Evolutionary conservation across 2,888 invertebrate species (phyloP).

Genomic region (Geotrupes spiniger): DNA sequence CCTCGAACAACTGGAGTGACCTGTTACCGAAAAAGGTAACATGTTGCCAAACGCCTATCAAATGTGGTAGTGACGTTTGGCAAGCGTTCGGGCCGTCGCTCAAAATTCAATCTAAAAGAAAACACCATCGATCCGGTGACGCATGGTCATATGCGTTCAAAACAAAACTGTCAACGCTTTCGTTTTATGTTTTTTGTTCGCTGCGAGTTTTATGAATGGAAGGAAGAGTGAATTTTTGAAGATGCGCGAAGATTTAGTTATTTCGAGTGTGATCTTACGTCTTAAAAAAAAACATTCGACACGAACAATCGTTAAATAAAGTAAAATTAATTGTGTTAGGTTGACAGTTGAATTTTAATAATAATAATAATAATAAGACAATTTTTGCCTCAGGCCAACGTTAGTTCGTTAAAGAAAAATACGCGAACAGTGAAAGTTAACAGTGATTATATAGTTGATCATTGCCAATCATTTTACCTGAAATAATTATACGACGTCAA

Average conservation of each 20-base stretch:
- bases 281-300: conserved; percentile 39
- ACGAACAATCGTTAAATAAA: conserved; percentile 25
- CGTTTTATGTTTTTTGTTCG: conserved; percentile 31
- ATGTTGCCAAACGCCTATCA: conserved; percentile 28
- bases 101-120: too few relatives aligned
- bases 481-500: conserved; percentile 44
- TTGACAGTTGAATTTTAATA: conserved; percentile 39
- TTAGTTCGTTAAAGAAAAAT: conserved; percentile 34
- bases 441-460: conserved; percentile 42
- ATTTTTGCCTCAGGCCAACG: conserved; percentile 46
- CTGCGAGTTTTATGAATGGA: too few relatives aligned
- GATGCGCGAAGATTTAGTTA: conserved; percentile 33
- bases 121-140: conserved; percentile 46
- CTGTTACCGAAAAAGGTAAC: conserved; percentile 37
- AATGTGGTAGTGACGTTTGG: conserved; percentile 13
- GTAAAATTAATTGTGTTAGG: conserved; percentile 41
- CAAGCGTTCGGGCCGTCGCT: not conserved
- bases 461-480: conserved; percentile 43
- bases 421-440: conserved; percentile 46
- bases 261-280: conserved; percentile 32
- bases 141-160: conserved; percentile 2
- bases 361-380: conserved; percentile 35
- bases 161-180: conserved; percentile 44
- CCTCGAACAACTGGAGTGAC: conserved; percentile 95
- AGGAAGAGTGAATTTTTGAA: conserved; percentile 39